Conservation (phyloP, 2,797 vertebrate genomes). For the Limosa lapponica region DNA sequence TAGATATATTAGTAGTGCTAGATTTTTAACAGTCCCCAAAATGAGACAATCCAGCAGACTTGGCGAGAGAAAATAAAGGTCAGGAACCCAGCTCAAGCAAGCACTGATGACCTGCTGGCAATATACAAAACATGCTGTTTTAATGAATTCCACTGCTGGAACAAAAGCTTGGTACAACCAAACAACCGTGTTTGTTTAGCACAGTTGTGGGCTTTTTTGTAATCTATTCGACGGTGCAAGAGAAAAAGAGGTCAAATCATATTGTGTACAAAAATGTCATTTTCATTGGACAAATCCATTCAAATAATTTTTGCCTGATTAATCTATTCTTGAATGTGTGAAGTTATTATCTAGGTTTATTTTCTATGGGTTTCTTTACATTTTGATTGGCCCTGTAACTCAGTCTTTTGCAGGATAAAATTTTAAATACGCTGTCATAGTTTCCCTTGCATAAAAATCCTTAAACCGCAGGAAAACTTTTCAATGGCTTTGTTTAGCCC, state of each 20-base stretch:
- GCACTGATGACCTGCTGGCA: slow-evolving; percentile 15
- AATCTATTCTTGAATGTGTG: neutral
- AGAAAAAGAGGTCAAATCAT: neutral
- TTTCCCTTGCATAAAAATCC: neutral
- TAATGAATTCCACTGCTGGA: slow-evolving; percentile 17
- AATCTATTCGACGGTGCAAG: neutral
- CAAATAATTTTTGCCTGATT: neutral
- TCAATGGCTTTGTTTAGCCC: neutral
- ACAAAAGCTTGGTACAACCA: neutral
- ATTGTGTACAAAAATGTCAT: neutral
- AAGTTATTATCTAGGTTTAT: neutral
- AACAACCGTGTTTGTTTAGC: neutral
- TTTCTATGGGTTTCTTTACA: slow-evolving; percentile 4
- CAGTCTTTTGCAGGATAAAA: neutral
- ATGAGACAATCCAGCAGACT: neutral
- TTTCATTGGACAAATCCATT: neutral
- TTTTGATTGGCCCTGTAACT: neutral
- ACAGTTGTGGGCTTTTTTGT: neutral
- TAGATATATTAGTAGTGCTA: neutral
- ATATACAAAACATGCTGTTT: neutral
- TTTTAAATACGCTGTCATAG: neutral
- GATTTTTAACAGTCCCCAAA: neutral
- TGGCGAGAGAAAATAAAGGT: slow-evolving; percentile 9
- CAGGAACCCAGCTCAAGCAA: neutral
- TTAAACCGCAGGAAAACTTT: neutral